phyloP scores from a whole-genome alignment of 2,888 invertebrate species.

The Zygogramma bicolorata region DNA sequence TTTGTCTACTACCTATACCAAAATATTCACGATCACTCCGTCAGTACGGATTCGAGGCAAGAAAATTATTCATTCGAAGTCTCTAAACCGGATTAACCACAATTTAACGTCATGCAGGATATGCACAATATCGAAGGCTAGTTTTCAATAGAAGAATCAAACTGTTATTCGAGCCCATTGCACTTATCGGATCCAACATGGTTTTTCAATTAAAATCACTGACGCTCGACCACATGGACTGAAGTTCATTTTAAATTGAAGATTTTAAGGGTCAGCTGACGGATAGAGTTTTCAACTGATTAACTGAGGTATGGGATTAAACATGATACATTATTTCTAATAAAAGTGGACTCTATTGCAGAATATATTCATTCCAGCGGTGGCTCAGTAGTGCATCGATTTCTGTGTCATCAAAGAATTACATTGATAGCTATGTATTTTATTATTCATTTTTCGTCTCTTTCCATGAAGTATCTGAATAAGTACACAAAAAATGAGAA shows the following conservation, averaged over 20 bases:
- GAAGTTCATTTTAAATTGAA: constrained; percentile 44
- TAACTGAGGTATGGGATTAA: constrained; percentile 34
- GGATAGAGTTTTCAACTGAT: constrained; percentile 33
- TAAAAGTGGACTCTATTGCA: no score
- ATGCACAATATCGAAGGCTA: neutral
- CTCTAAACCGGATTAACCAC: neutral
- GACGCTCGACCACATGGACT: constrained; percentile 38
- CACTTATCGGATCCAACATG: constrained; percentile 40
- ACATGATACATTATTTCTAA: constrained; percentile 49
- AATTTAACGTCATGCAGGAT: neutral
- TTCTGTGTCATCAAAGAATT: no score
- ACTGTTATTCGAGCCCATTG: constrained; percentile 30
- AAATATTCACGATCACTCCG: no score
- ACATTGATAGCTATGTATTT: no score
- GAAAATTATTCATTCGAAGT: no score
- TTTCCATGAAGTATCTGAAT: no score
- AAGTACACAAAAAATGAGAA: no score
- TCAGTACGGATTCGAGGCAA: no score
- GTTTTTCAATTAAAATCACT: constrained; percentile 48
- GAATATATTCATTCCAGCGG: no score
- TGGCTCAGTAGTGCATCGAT: no score
- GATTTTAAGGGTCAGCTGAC: constrained; percentile 29
- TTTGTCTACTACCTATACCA: no score
- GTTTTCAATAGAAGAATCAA: constrained; percentile 21
- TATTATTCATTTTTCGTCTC: no score